phyloP scores from a whole-genome alignment of 2,888 invertebrate genomes.

The Latrodectus hesperus region DNA sequence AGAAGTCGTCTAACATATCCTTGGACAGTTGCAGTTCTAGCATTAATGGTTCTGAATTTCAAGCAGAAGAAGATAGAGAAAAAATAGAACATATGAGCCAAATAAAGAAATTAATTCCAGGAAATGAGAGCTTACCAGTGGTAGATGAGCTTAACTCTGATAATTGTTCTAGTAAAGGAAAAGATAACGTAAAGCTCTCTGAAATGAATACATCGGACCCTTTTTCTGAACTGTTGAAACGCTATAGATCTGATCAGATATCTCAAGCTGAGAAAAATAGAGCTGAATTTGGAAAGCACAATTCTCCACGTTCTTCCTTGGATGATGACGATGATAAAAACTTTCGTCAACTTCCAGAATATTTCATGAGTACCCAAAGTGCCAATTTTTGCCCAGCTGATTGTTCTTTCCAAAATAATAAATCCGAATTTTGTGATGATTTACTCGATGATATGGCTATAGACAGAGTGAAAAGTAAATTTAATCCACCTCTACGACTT shows the following conservation, averaged over 20 bases:
- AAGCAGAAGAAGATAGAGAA: background rate
- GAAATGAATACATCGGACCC: conserved; percentile 3
- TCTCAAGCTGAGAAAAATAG: background rate
- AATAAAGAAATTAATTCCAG: background rate
- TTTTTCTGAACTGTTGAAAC: conserved; percentile 29
- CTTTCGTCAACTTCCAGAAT: conserved; percentile 46
- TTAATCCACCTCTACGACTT: conserved; percentile 38
- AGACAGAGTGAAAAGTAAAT: conserved; percentile 39
- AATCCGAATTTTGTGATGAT: background rate
- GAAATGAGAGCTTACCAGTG: conserved; percentile 30
- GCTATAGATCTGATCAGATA: conserved; percentile 12
- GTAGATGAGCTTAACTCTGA: conserved; percentile 42
- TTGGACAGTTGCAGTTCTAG: background rate
- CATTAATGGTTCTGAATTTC: background rate
- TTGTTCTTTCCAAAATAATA: conserved; percentile 16
- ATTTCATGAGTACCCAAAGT: conserved; percentile 50
- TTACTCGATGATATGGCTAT: background rate
- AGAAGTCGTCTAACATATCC: background rate
- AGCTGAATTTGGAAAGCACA: background rate
- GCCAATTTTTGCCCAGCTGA: conserved; percentile 23
- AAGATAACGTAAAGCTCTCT: background rate
- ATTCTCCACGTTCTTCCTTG: background rate
- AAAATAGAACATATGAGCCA: background rate
- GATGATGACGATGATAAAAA: conserved; percentile 12
- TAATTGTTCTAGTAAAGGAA: conserved; percentile 1